A percentile compares a stretch with the other conserved stretches of the same genome.
Conservation (phyloP, 2,888 invertebrate genomes). For the Eledona agricola region DNA sequence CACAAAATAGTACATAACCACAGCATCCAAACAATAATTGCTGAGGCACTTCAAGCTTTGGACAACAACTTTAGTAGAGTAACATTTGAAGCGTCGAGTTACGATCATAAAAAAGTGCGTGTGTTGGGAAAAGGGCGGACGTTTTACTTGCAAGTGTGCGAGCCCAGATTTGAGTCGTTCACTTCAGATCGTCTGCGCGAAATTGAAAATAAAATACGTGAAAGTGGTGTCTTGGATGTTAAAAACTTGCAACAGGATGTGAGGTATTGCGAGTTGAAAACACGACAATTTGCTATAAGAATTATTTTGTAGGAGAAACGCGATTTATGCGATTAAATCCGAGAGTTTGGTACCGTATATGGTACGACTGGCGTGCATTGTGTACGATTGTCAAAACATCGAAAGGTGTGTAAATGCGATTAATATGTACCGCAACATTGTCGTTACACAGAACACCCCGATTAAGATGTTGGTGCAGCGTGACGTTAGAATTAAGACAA, state of each 20-base stretch:
- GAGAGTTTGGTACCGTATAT: neutral
- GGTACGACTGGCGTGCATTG: conserved; percentile 7
- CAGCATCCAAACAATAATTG: conserved; percentile 9
- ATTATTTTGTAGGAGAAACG: conserved; percentile 4
- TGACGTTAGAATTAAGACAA: neutral
- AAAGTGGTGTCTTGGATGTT: neutral
- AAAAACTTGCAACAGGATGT: conserved; percentile 2
- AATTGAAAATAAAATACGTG: conserved; percentile 7
- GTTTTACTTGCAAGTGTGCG: conserved; percentile 2
- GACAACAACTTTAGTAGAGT: neutral
- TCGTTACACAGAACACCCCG: conserved; percentile 4
- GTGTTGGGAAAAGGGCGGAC: conserved; percentile 10
- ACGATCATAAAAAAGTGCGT: conserved; percentile 1
- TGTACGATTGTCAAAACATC: conserved; percentile 9
- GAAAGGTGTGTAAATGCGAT: conserved; percentile 15
- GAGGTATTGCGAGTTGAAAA: conserved; percentile 4
- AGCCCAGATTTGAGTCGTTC: conserved; percentile 8
- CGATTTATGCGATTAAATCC: neutral
- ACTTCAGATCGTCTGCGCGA: neutral
- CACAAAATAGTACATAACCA: neutral
- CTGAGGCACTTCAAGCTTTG: conserved; percentile 3
- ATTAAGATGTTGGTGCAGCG: conserved; percentile 3
- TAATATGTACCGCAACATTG: conserved; percentile 8
- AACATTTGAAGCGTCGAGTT: conserved; percentile 3
- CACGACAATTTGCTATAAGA: neutral